Evolutionary conservation across 92 coral and sea anemone genomes (phyloP), one percentile per base, ranked within the genome.

Genomic region (Heliopora coerulea): DNA sequence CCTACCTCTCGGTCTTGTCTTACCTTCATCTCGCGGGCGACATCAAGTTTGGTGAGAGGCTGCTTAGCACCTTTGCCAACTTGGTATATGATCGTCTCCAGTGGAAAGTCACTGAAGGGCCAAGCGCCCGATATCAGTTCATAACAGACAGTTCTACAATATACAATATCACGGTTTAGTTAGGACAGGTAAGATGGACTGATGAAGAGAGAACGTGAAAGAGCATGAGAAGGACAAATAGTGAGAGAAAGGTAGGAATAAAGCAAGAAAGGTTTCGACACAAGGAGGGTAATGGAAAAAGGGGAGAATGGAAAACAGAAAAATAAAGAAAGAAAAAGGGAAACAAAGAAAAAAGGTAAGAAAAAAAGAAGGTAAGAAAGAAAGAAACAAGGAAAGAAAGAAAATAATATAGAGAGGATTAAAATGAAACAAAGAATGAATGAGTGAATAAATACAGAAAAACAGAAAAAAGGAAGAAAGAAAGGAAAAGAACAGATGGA

Each of bases 51-150:
- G 15, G 75, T 67, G 13, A 93, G 79, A 30, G 95, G 73, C 44
- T 86, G 98, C 24, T 93, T 93, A 3, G 74, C 39, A 26, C 98
- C 98, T 75, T 93, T 90, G 15, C 98, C 96, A 27, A 93, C 96
- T 79, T 88, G 90, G 79, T 91, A 93, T 6, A 93, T 90, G 56
- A 90, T 87, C 3, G 98, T 67, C 63, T 93, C 98, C 12, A 90
- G 82, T 49, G 78, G 73, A 6, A 74, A 78, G 62, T 88, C 89
- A 75, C 81, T 85, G 88, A 89, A 93, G 3, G 98, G 98, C 98
- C 96, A 93, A 11, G 89, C 74, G n/a, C 98, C 89, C 8, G 91
- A 88, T 21, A 91, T 80, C 89, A 93, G 83, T 76, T 93, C 98
- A 56, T 81, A 93, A 91, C 96, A 93, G 14, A 93, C 86, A 65